These are phyloP conservation scores for Ornithoptera alexandrae DNA, from an alignment of 2,888 invertebrate genomes.

Conservation along the genomic window DNA sequence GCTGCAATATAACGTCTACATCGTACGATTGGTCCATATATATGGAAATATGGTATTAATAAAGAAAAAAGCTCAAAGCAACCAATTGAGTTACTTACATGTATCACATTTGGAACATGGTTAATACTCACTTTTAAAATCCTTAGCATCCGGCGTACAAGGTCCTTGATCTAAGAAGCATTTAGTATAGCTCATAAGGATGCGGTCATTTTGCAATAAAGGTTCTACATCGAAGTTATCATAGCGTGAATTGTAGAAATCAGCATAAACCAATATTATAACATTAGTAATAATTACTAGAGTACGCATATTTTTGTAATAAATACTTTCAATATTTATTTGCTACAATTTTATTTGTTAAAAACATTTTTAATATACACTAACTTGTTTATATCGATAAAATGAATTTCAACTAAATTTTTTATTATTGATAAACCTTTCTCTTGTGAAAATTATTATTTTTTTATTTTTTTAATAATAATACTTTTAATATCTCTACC, in stretches of 20 bases:
- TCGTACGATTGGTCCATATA: too few relatives aligned
- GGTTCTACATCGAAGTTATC: slow-evolving; percentile 86
- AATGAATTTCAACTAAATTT: too few relatives aligned
- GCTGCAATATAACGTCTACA: too few relatives aligned
- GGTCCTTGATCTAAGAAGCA: slow-evolving; percentile 84
- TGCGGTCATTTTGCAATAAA: slow-evolving; percentile 83
- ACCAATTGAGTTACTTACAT: not conserved
- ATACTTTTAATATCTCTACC: too few relatives aligned
- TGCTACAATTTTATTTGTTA: not conserved
- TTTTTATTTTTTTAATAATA: too few relatives aligned
- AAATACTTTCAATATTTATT: not conserved
- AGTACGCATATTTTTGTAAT: not conserved
- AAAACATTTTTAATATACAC: not conserved
- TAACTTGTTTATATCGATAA: not conserved
- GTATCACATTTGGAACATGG: not conserved
- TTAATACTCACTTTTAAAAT: slow-evolving; percentile 81
- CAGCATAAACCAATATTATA: slow-evolving; percentile 45
- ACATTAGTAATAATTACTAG: slow-evolving; percentile 26
- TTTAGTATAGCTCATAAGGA: slow-evolving; percentile 84
- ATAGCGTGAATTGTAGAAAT: slow-evolving; percentile 83
- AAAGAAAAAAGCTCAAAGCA: not conserved
- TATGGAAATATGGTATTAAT: too few relatives aligned
- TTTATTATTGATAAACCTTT: too few relatives aligned
- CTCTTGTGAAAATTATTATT: too few relatives aligned
- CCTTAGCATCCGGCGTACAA: slow-evolving; percentile 86